Evolutionary conservation across 2,888 invertebrate genomes (phyloP).

Genomic region (Drymonia ruficornis): DNA sequence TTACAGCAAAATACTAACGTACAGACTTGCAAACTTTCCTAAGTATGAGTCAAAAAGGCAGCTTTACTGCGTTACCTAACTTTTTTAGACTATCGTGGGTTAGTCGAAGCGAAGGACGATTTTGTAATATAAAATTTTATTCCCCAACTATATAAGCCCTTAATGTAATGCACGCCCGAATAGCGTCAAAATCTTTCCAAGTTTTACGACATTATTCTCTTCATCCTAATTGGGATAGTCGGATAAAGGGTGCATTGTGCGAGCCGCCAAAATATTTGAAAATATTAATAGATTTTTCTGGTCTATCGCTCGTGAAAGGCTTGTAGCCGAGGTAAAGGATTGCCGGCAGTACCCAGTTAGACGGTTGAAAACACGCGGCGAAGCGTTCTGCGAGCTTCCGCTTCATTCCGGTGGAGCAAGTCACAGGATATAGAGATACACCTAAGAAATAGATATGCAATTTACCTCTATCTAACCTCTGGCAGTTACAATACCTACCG

Average conservation of each 20-base stretch:
- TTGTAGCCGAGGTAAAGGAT: constrained; percentile 72
- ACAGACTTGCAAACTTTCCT: too few species aligned
- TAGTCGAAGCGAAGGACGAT: too few species aligned
- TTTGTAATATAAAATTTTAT: constrained; percentile 13
- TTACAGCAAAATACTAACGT: too few species aligned
- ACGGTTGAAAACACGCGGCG: constrained; percentile 61
- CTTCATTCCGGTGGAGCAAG: constrained; percentile 43
- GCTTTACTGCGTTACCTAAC: too few species aligned
- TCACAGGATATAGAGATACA: constrained; percentile 20
- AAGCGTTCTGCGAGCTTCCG: constrained; percentile 65
- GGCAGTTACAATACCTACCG: too few species aligned
- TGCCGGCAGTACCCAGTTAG: constrained; percentile 65
- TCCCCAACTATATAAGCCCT: constrained; percentile 21
- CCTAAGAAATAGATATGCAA: too few species aligned
- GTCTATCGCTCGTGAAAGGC: constrained; percentile 74
- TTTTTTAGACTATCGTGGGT: too few species aligned
- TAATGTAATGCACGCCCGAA: constrained; percentile 21
- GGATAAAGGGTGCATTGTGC: constrained; percentile 54
- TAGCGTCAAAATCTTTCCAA: constrained; percentile 30
- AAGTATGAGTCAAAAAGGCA: too few species aligned
- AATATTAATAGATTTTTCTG: constrained; percentile 73
- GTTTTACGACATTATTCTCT: constrained; percentile 25
- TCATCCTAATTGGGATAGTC: constrained; percentile 43
- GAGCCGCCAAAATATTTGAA: constrained; percentile 73
- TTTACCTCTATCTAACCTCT: too few species aligned